Evolutionary conservation across 2,797 vertebrate species (phyloP), one percentile per base, ranked within the genome.

Genomic region (Argyrosomus regius): DNA sequence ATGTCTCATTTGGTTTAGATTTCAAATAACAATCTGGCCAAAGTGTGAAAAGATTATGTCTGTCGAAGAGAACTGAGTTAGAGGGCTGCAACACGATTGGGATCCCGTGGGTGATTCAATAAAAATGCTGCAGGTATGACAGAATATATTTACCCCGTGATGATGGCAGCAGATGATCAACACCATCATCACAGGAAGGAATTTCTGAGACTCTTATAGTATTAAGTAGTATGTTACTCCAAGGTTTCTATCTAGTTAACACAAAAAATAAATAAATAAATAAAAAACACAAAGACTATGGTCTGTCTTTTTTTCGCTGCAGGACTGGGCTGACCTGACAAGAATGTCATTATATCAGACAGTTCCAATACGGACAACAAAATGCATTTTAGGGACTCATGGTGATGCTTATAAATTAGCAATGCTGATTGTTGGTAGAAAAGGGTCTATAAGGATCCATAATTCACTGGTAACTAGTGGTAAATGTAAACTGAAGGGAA

Each of bases 1-100:
- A 81, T 70, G 66, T 76, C 65, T 85, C 61, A 69, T 81, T 88
- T 72, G 53, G 46, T 80, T 81, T 82, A 41, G 18, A 72, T 77
- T 83, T 83, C 14, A 85, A 83, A 80, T 77, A 81, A 52, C 46
- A 77, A 62, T 62, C 45, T 57, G 61, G 66, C 53, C 52, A 65
- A 46, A 54, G 50, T 63, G 49, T 20, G 39, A 56, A 81, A 77
- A 59, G 14, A 65, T n/a, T 60, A 5, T 65, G 4, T 66, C 18
- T 65, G 43, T 20, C 5, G 5, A 48, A 46, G 28, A 14, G 8
- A 57, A 49, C 28, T 52, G 28, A 79, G 43, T 71, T 59, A 16
- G 50, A 73, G 14, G 39, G 24, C 57, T n/a, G 20, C 22, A 70
- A 53, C 28, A 18, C 5, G 17, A 24, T 6, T 26, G 9, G 17